Evolutionary conservation across 2,888 invertebrate genomes (phyloP), one percentile per base, ranked within the genome.

Genomic region (Amitus sp.): DNA sequence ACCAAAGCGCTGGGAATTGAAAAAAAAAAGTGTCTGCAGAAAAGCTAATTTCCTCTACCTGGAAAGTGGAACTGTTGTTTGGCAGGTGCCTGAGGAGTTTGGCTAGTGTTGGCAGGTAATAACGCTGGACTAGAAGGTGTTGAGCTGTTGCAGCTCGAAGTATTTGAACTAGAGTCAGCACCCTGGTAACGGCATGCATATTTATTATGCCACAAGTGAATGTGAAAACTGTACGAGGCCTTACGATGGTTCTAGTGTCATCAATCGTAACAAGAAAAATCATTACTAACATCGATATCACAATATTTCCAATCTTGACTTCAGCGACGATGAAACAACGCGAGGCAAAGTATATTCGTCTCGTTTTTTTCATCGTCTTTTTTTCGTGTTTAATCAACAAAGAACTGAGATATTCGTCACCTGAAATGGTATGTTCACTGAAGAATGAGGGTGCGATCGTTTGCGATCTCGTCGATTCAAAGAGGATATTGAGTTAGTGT

Each of bases 141-240:
- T 56, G 96, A 96, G 81, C 95, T 96, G 84, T 96, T 96, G 85
- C 96, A 96, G 82, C 96, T 96, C 52, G 96, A 96, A 52, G 95
- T 94, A 80, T 93, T 95, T 37, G 96, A 96, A 82, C 95, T 94
- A 68, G 94, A 94, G 83, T 95, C 95, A 18, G 90, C 92, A 47
- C 89, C 87, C 88, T 88, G 83, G 39, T 75, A 80, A 70, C 61
- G 68, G 67, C 64, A 69, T 58, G 66, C 66, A 67, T 68, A 66
- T 67, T 68, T 68, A 70, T 64, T 68, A 67, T 70, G 68, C 68
- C 70, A 70, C 64, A 67, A 68, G 64, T 68, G 67, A 65, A 68
- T 70, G 67, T 67, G 68, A 66, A 68, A 70, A 68, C 68, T 70
- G 55, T 67, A 68, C 63, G 70, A 70, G 62, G 70, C 66, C 61